Evolutionary conservation across 2,888 invertebrate genomes (phyloP), one percentile per base, ranked within the genome.

Genomic region (Melanostoma scalare): DNA sequence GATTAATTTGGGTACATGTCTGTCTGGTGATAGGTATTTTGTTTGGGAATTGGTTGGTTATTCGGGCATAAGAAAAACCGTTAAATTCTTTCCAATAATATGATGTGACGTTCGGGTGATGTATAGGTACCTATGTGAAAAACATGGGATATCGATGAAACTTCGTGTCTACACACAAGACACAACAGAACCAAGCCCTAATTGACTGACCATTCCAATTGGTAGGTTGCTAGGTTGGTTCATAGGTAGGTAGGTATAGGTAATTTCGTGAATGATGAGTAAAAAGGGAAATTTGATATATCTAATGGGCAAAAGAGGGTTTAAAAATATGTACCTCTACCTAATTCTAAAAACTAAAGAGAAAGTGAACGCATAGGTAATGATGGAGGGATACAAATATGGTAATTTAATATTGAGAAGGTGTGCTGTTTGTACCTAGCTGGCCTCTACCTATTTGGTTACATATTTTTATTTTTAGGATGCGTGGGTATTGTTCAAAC

Each of bases 31-130:
- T 46, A 35, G 10, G 5, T 8, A 58, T 65, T 56, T 65, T 72
- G 52, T 48, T 53, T 42, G 33, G 42, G 56, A 72, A 65, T 74
- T 67, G 77, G 50, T 68, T 82, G 56, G 20, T 48, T 67, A n/a
- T 56, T 20, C 55, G 30, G 33, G 53, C 60, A 71, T 74, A 73
- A 63, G 68, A 58, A 61, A 20, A 82, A 60, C 53, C 33, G 53
- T 73, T 52, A 69, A 73, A 77, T 63, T 67, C 56, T 61, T 82
- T 72, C 46, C 36, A 46, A 61, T 20, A 6, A 67, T 38, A 67
- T 67, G 56, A 79, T 67, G 71, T 78, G 74, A 78, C 84, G 67
- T 75, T 69, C 38, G 68, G 63, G 72, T 78, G 71, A 71, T 71
- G 71, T 50, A 20, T 20, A 20, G 20, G 35, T 58, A n/a, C n/a